Evolutionary conservation across 1,140 invertebrate species (phyloP), one percentile per base, ranked within the genome.

Genomic region (Andricus grossulariae): DNA sequence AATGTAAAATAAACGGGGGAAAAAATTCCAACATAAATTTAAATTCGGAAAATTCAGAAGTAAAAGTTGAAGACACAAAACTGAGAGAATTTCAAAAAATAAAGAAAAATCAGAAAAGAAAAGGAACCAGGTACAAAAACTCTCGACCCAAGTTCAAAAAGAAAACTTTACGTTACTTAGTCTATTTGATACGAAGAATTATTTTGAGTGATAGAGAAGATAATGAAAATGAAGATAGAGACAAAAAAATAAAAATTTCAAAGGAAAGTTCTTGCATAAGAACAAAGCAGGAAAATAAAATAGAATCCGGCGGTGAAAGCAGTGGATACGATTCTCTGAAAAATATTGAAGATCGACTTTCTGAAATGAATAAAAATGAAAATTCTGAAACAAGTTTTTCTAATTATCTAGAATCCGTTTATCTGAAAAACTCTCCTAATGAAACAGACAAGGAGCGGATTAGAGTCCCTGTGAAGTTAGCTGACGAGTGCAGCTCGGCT

Each of bases 271-370:
- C 57, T 4, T 12, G 25, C 16, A 13, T 25, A 39, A 66, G 39
- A 60, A 21, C 12, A 15, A 11, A 60, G 11, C 10, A 16, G 15
- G 16, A 8, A n/a, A 66, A 8, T n/a, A 66, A 25, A 66, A 32
- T 16, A 25, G 55, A 25, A 39, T 66, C 60, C 3, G 39, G 60
- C n/a, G n/a, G 60, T 25, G 60, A 66, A 39, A 45, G 60, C 13
- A 66, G 60, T 66, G 60, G 32, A n/a, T 66, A 66, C 15, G 60
- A 45, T 39, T 66, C 60, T 10, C 25, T 66, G 15, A 45, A 66
- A 39, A 66, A 45, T 66, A 32, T 66, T 5, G 12, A 39, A 39
- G 32, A 57, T n/a, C 60, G 39, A 60, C 7, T 45, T 45, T 18
- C 16, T 32, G 55, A 57, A 57, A 57, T 57, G 12, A 32, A 21